Evolutionary conservation across 35 echinoderm and acorn worm species (phyloP).

Genomic region (Chiridota heheva): DNA sequence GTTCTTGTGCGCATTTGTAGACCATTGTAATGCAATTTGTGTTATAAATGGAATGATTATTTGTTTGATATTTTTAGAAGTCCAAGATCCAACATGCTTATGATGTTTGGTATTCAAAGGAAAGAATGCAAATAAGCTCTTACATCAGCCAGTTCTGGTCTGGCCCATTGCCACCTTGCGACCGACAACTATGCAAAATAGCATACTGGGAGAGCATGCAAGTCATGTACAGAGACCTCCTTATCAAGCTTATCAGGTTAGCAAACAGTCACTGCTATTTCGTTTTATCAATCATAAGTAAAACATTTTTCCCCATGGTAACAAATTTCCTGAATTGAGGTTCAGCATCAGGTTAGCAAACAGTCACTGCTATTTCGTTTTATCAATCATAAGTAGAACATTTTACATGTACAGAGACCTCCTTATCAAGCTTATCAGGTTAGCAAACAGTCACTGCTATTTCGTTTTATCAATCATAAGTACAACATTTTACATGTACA

Average conservation of each 20-base stretch:
- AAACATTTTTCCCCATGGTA: too few relatives aligned
- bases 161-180: constrained; percentile 54
- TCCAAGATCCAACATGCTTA: constrained; percentile 10
- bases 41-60: too few relatives aligned
- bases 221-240: constrained; percentile 69
- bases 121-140: constrained; percentile 49
- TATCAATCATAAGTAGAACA: too few relatives aligned
- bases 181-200: constrained; percentile 49
- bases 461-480: too few relatives aligned
- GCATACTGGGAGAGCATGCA: constrained; percentile 73
- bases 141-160: constrained; percentile 75
- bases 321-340: too few relatives aligned
- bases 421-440: constrained; percentile 42
- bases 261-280: neutral
- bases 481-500: too few relatives aligned
- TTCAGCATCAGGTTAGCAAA: constrained; percentile 59
- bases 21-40: too few relatives aligned
- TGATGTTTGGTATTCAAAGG: constrained; percentile 69
- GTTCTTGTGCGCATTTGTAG: neutral
- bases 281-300: too few relatives aligned
- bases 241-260: constrained; percentile 73
- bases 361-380: neutral
- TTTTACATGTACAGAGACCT: too few relatives aligned
- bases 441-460: neutral
- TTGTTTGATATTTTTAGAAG: too few relatives aligned